Conservation (phyloP, 2,888 invertebrate genomes). For the Branchinecta sandiegonensis region DNA sequence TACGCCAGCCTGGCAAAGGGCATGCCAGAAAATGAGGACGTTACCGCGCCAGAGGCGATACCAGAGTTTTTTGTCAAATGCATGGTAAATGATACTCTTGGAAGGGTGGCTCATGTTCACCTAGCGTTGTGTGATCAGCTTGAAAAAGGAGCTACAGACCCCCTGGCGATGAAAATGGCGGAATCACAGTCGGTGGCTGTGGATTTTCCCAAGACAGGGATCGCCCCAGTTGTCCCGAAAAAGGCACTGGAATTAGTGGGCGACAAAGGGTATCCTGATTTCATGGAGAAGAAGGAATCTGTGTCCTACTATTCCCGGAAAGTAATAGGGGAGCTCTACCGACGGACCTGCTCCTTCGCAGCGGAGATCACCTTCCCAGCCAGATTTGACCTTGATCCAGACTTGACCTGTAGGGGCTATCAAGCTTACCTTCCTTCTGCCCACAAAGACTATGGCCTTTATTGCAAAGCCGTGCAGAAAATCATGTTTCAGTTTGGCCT, state of each 20-base stretch:
- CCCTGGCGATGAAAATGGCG: slow-evolving; percentile 18
- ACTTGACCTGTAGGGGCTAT: slow-evolving; percentile 2
- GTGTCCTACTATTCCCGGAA: slow-evolving; percentile 11
- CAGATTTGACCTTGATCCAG: background rate
- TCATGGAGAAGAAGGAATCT: slow-evolving; percentile 17
- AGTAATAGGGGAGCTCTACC: slow-evolving; percentile 18
- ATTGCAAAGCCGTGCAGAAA: slow-evolving; percentile 6
- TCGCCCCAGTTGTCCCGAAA: slow-evolving; percentile 14
- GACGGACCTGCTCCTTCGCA: background rate
- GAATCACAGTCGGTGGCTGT: slow-evolving; percentile 20
- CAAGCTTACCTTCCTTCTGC: background rate
- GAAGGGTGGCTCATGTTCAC: slow-evolving; percentile 16
- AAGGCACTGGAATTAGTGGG: slow-evolving; percentile 1
- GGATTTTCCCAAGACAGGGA: slow-evolving; percentile 19
- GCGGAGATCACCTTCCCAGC: background rate
- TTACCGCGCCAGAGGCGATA: background rate
- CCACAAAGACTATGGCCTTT: background rate
- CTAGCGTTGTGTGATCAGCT: slow-evolving; percentile 16
- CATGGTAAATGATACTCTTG: slow-evolving; percentile 16
- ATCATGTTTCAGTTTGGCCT: slow-evolving; percentile 17
- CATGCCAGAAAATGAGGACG: background rate
- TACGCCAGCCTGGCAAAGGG: background rate
- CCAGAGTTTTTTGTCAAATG: slow-evolving; percentile 14
- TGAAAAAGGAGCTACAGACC: slow-evolving; percentile 5
- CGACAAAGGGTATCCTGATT: slow-evolving; percentile 18